Evolutionary conservation across 1,140 invertebrate species (phyloP), one percentile per base, ranked within the genome.

Genomic region (Thaumatotibia leucotreta): DNA sequence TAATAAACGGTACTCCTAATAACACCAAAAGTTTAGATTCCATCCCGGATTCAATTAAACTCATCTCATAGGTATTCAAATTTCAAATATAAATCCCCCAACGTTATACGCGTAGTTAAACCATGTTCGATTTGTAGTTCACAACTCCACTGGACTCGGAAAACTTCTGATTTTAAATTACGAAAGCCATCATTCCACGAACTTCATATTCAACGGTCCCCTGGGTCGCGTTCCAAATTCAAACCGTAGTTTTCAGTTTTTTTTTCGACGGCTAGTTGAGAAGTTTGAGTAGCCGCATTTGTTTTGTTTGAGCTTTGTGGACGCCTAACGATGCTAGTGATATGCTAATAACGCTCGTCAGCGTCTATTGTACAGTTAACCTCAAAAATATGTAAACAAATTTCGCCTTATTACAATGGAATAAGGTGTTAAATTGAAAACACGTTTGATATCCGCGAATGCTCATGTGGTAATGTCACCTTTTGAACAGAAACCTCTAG

Each of bases 271-370:
- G 52, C 52, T 29, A 58, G 52, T 58, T 58, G 2, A 24, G 52
- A 58, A 58, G 52, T 58, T 58, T 58, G 52, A 58, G 52, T 58
- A 54, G 50, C 11, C 22, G 23, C 52, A 14, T 58, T 58, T 58
- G 4, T 58, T 58, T 58, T 29, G 52, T 58, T 31, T 58, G 52
- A 27, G 22, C 24, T 27, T 58, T 29, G 23, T 29, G 23, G 24
- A 14, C n/a, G 52, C 27, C 52, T 58, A 58, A 58, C 52, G 52
- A 58, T 24, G 24, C 52, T 27, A 58, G 11, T 58, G 52, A 58
- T 58, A 58, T 58, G 52, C 52, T 58, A 58, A 58, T 58, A 31
- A 58, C 52, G 24, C 52, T 58, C 23, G 52, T 58, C 52, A 58
- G 27, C 52, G 10, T 58, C 52, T 31, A 58, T 58, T 58, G 52